Percentiles rank a stretch among this genome's conserved stretches.
These are phyloP conservation scores for Eristalinus aeneus DNA, from an alignment of 2,888 invertebrate genomes.

Conservation along the genomic window DNA sequence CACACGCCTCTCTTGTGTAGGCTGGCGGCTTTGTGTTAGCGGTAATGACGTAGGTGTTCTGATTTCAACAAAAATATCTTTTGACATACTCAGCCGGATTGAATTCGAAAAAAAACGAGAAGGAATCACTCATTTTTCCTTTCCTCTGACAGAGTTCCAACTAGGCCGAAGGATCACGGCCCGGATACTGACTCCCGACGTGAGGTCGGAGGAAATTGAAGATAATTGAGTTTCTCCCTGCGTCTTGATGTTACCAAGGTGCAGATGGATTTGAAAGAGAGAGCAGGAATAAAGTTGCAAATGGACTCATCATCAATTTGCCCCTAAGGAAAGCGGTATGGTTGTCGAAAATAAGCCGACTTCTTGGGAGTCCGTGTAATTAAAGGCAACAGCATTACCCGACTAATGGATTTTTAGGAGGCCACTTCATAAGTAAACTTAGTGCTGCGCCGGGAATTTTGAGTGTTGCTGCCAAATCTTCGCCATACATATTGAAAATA, in stretches of 20 bases:
- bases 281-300: not conserved
- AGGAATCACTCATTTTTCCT: not conserved
- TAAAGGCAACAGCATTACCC: not conserved
- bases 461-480: not conserved
- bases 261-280: not conserved
- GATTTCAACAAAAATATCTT: not conserved
- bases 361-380: not conserved
- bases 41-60: too few relatives aligned
- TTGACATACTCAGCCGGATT: not conserved
- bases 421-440: not conserved
- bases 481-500: not conserved
- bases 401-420: not conserved
- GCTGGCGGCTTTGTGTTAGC: too few relatives aligned
- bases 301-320: not conserved
- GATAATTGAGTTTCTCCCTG: not conserved
- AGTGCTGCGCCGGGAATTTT: not conserved
- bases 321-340: too few relatives aligned
- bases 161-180: not conserved
- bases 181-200: not conserved
- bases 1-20: not conserved
- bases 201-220: not conserved
- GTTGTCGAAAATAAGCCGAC: not conserved
- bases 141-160: not conserved
- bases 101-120: not conserved
- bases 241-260: not conserved